Conservation (phyloP, 2,113 vertebrate genomes). For the Chroicocephalus ridibundus region DNA sequence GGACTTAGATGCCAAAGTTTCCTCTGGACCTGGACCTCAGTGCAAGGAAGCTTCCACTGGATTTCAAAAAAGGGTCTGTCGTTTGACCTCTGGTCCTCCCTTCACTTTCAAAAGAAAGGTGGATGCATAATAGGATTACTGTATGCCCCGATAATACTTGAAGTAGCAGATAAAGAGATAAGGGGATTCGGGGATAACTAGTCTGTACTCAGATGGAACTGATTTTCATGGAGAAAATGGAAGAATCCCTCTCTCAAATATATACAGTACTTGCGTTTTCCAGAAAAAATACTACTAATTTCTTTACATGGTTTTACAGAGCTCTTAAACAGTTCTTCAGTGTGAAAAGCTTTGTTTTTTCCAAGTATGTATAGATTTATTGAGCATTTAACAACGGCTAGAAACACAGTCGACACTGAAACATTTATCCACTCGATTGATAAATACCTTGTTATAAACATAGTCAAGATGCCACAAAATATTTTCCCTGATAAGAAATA, state of each 20-base stretch:
- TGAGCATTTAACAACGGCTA: background rate
- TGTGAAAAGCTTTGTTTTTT: background rate
- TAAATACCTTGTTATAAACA: background rate
- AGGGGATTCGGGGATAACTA: background rate
- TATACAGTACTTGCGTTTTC: background rate
- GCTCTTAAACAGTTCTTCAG: background rate
- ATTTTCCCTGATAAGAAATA: background rate
- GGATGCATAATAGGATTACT: background rate
- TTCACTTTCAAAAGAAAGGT: background rate
- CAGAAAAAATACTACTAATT: background rate
- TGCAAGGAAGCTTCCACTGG: background rate
- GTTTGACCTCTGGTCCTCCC: background rate
- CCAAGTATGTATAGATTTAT: background rate
- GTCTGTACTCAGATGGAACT: background rate
- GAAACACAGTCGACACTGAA: background rate
- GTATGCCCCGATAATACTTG: background rate
- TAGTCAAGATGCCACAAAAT: background rate
- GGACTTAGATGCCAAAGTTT: background rate
- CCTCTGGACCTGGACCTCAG: background rate
- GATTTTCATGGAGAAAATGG: background rate
- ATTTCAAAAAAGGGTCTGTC: background rate
- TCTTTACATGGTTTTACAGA: background rate
- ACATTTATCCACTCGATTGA: background rate
- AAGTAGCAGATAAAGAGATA: background rate
- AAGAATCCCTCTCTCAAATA: background rate